Conservation (phyloP, 2,888 invertebrate species). For the Amphipoea lucens region DNA sequence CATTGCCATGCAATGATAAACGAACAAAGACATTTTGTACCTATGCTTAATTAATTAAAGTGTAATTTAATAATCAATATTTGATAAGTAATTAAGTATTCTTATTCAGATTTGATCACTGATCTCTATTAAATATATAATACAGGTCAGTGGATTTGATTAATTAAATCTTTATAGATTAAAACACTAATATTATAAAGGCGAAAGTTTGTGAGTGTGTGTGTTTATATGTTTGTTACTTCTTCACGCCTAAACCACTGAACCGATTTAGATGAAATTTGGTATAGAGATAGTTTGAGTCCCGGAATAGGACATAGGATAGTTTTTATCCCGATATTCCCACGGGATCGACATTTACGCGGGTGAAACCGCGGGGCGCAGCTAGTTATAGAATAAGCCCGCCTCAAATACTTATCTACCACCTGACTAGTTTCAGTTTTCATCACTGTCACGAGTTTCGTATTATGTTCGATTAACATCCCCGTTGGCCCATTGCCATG, state of each 20-base stretch:
- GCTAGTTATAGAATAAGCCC: no score
- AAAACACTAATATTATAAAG: no score
- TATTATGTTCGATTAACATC: background rate
- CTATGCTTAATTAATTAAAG: background rate
- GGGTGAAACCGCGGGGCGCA: no score
- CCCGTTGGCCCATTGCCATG: background rate
- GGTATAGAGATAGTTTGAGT: no score
- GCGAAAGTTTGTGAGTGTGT: no score
- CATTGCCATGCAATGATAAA: background rate
- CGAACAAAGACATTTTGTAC: conserved; percentile 1
- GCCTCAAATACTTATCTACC: background rate
- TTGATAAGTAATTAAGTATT: background rate
- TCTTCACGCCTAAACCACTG: no score
- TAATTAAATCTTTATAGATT: background rate
- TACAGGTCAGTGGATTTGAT: background rate
- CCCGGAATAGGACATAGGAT: no score
- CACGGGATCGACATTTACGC: no score
- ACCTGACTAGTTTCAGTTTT: background rate
- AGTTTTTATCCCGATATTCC: no score
- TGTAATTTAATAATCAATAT: background rate
- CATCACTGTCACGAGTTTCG: background rate
- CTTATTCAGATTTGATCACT: background rate
- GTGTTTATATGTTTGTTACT: no score
- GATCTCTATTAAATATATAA: no score
- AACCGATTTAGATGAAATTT: no score